phyloP scores from a whole-genome alignment of 92 coral and sea anemone genomes.

The Porites lobata region DNA sequence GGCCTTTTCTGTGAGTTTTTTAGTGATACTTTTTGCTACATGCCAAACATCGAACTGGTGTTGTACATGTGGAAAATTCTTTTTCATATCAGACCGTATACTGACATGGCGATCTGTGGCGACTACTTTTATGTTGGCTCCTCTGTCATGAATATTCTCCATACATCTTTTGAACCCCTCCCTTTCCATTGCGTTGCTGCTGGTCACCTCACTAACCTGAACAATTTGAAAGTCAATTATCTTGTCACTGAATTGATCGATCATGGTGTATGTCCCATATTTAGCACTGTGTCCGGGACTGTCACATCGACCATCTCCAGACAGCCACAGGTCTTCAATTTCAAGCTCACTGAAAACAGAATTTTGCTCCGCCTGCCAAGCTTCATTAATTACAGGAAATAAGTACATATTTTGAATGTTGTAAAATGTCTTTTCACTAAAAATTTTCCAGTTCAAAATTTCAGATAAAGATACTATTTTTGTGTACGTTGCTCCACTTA shows the following conservation, averaged over 20 bases:
- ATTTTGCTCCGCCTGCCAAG: conserved; percentile 31
- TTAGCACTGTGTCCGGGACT: conserved; percentile 73
- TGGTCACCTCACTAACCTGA: conserved; percentile 37
- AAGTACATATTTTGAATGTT: conserved; percentile 31
- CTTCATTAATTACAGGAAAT: conserved; percentile 66
- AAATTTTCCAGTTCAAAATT: conserved; percentile 7
- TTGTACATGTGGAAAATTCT: conserved; percentile 12
- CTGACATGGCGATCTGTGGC: background rate
- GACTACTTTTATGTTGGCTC: too few species aligned
- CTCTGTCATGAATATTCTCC: conserved; percentile 24
- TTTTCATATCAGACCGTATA: conserved; percentile 45
- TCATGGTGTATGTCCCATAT: conserved; percentile 66
- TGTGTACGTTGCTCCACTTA: too few species aligned
- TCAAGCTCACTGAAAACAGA: too few species aligned
- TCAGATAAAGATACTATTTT: too few species aligned
- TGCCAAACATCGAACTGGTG: conserved; percentile 74
- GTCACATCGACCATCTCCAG: conserved; percentile 75
- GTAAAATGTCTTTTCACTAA: conserved; percentile 45
- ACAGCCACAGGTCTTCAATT: conserved; percentile 19
- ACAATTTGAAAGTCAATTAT: conserved; percentile 23
- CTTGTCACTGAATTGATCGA: conserved; percentile 1
- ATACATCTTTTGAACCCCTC: conserved; percentile 55
- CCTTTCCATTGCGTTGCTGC: conserved; percentile 71
- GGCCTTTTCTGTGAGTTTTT: too few species aligned
- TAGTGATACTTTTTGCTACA: background rate